A percentile compares a stretch with the other conserved stretches of the same genome.
Conservation (phyloP, 1,140 invertebrate genomes). For the Halesus radiatus region DNA sequence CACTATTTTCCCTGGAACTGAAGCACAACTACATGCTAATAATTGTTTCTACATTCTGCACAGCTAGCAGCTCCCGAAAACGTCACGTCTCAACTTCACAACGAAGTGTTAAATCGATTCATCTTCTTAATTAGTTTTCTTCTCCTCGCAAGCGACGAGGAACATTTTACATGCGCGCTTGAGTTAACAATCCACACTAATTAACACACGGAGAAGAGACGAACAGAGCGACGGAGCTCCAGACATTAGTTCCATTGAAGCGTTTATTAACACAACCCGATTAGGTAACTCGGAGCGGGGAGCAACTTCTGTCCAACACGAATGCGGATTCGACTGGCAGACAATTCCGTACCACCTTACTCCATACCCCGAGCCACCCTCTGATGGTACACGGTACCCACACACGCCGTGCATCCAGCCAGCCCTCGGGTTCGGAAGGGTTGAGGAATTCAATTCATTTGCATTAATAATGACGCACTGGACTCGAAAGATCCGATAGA, state of each 20-base stretch:
- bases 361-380: background rate
- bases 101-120: slow-evolving; percentile 1
- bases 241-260: slow-evolving; percentile 15
- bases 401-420: too few relatives aligned
- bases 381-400: too few relatives aligned
- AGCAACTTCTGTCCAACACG: slow-evolving; percentile 16
- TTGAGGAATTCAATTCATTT: background rate
- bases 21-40: too few relatives aligned
- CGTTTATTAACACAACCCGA: slow-evolving; percentile 27
- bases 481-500: too few relatives aligned
- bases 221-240: background rate
- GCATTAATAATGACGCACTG: too few relatives aligned
- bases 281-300: slow-evolving; percentile 10
- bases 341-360: background rate
- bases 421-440: background rate
- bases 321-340: slow-evolving; percentile 15
- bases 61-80: too few relatives aligned
- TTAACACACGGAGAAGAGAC: slow-evolving; percentile 12
- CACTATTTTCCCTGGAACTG: background rate
- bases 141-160: background rate
- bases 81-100: too few relatives aligned
- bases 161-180: slow-evolving; percentile 1
- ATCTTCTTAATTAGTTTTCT: slow-evolving; percentile 25
- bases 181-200: background rate
- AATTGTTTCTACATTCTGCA: too few relatives aligned